phyloP scores from a whole-genome alignment of 2,113 vertebrate species.

The Tyrannus savana region DNA sequence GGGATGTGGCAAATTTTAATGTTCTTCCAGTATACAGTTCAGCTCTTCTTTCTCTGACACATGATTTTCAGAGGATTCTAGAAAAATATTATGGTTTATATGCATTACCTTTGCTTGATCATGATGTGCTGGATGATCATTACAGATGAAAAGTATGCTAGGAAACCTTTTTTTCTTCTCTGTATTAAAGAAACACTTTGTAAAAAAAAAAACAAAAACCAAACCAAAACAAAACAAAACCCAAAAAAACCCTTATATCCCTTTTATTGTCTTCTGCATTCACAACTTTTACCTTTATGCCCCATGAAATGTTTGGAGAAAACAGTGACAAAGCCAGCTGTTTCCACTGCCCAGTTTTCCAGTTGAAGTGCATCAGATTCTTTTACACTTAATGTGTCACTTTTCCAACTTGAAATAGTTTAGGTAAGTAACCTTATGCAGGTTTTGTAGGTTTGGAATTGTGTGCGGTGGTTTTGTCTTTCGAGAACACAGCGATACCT shows the following conservation, averaged over 20 bases:
- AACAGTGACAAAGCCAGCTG: background rate
- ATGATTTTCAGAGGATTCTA: background rate
- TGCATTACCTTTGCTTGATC: background rate
- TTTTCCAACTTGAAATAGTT: background rate
- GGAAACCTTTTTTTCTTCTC: background rate
- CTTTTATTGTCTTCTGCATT: background rate
- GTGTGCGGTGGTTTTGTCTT: background rate
- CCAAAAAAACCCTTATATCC: background rate
- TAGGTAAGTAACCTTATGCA: background rate
- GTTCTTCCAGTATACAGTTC: background rate
- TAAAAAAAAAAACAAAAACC: background rate
- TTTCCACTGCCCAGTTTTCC: background rate
- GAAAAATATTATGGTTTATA: background rate
- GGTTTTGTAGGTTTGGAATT: background rate
- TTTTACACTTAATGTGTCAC: background rate
- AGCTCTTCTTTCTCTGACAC: background rate
- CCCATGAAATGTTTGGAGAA: background rate
- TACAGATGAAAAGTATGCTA: background rate
- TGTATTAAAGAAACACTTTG: background rate
- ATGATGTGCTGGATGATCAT: background rate
- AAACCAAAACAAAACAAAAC: background rate
- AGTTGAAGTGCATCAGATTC: background rate
- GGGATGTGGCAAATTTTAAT: background rate
- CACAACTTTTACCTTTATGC: background rate
- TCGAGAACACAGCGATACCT: background rate